These are phyloP conservation scores for Petaurus breviceps DNA, from an alignment of 2,113 vertebrate genomes.

Conservation along the genomic window DNA sequence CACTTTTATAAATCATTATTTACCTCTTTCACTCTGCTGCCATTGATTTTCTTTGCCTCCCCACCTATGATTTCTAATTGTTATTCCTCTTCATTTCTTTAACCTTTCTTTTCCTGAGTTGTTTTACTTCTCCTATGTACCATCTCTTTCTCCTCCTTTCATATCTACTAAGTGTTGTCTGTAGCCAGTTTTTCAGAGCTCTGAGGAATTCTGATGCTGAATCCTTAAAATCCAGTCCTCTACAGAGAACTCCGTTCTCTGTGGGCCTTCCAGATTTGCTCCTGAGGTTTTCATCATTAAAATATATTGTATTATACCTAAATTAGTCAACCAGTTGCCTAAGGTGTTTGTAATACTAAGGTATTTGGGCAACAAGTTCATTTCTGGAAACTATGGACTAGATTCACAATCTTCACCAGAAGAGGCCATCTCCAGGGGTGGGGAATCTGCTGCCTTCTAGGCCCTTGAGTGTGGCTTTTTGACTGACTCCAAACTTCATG, in stretches of 20 bases:
- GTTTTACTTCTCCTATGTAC: not conserved
- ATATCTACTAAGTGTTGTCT: not conserved
- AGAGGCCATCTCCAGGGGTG: not conserved
- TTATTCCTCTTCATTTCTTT: not conserved
- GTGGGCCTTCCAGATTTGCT: no score
- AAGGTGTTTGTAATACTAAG: not conserved
- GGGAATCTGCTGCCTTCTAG: no score
- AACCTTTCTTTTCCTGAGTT: not conserved
- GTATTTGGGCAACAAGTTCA: slow-evolving; percentile 26
- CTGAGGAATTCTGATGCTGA: not conserved
- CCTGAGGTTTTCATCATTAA: not conserved
- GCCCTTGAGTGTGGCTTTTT: no score
- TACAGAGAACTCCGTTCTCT: not conserved
- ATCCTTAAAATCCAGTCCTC: not conserved
- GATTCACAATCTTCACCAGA: not conserved
- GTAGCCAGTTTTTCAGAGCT: not conserved
- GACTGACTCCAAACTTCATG: no score
- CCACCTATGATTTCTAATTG: not conserved
- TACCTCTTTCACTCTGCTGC: not conserved
- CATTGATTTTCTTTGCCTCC: not conserved
- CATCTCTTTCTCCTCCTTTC: not conserved
- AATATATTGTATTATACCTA: not conserved
- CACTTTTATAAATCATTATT: no score
- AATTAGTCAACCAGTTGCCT: not conserved
- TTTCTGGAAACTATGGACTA: not conserved